phyloP scores from a whole-genome alignment of 30 jellyfish, hydroid and myxozoan genomes.

The Rhopilema esculentum region DNA sequence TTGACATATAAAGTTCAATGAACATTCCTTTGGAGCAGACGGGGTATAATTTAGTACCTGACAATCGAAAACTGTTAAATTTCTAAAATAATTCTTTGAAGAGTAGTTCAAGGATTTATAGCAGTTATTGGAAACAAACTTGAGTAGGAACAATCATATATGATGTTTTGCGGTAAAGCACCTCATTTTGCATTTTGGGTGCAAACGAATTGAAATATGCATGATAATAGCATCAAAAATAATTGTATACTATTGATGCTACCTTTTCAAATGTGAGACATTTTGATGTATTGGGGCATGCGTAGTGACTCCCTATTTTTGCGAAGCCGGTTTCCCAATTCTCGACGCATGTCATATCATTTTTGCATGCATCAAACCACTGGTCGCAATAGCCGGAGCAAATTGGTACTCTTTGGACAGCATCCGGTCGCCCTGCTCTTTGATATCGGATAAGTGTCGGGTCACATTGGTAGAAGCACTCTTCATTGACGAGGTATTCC shows the following conservation, averaged over 20 bases:
- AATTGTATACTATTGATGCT: not conserved
- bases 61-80: too few species aligned
- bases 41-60: too few species aligned
- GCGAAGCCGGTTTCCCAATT: slow-evolving; percentile 60
- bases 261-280: slow-evolving; percentile 58
- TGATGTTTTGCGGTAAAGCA: too few species aligned
- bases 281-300: slow-evolving; percentile 49
- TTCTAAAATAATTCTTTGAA: too few species aligned
- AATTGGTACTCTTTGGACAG: slow-evolving; percentile 55
- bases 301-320: slow-evolving; percentile 32
- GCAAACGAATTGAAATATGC: too few species aligned
- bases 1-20: too few species aligned
- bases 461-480: slow-evolving; percentile 78
- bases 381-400: slow-evolving; percentile 59
- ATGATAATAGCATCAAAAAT: too few species aligned
- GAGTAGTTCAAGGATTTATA: too few species aligned
- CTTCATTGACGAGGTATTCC: slow-evolving; percentile 33
- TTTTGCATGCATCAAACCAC: slow-evolving; percentile 79
- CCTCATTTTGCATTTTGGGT: too few species aligned
- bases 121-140: too few species aligned
- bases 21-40: too few species aligned
- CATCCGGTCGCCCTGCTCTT: slow-evolving; percentile 36
- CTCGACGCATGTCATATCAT: slow-evolving; percentile 67
- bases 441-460: slow-evolving; percentile 48
- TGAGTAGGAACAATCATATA: too few species aligned